Conservation (phyloP, 2,888 invertebrate species). For the Noctua pronuba region DNA sequence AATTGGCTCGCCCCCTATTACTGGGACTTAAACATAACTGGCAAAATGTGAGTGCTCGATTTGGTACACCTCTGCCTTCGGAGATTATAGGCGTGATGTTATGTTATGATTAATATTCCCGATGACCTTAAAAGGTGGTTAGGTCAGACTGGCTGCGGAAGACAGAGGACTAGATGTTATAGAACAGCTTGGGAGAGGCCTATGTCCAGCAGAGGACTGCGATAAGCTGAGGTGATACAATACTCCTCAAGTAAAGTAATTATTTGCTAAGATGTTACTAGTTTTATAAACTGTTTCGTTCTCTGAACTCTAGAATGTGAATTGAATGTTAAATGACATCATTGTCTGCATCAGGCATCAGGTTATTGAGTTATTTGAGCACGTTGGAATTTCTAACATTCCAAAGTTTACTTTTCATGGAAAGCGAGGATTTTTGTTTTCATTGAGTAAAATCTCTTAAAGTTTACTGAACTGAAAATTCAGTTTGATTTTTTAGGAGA, state of each 20-base stretch:
- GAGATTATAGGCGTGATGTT: neutral
- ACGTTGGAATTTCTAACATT: constrained; percentile 1
- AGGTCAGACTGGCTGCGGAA: neutral
- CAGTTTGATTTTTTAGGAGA: neutral
- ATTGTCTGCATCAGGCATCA: neutral
- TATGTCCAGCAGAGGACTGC: neutral
- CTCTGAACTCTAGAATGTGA: neutral
- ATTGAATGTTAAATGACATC: constrained; percentile 5
- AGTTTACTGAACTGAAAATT: neutral
- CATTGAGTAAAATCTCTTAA: neutral
- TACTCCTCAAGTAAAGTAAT: neutral
- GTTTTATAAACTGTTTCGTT: neutral
- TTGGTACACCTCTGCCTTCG: too few species aligned
- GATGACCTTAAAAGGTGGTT: neutral
- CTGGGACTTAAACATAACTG: too few species aligned
- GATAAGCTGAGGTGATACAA: neutral
- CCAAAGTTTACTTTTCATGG: constrained; percentile 9
- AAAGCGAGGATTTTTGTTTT: neutral
- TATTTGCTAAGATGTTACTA: neutral
- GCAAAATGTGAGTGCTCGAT: too few species aligned
- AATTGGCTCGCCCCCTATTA: too few species aligned
- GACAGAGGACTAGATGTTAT: neutral
- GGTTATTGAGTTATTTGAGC: constrained; percentile 3
- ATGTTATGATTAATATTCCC: neutral
- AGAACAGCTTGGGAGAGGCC: neutral